Conservation (phyloP, 1,140 invertebrate species). For the Sycophila sp. region DNA sequence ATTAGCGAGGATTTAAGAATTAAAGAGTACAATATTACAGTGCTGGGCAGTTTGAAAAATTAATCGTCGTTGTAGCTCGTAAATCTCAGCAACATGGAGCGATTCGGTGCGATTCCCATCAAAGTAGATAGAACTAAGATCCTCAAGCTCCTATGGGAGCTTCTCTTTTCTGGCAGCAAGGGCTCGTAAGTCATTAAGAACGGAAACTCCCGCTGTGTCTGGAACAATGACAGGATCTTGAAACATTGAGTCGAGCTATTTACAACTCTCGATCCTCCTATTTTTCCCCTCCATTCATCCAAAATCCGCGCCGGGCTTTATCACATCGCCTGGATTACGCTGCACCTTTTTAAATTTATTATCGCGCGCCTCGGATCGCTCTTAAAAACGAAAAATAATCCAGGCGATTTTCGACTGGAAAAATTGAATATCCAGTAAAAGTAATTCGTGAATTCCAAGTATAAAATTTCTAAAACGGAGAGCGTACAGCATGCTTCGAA, state of each 20-base stretch:
- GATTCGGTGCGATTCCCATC: conserved; percentile 18
- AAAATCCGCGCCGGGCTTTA: conserved; percentile 5
- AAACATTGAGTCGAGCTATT: conserved; percentile 33
- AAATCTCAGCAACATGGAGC: conserved; percentile 11
- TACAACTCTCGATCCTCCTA: conserved; percentile 29
- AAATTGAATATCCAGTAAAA: too few species aligned
- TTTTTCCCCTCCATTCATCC: conserved; percentile 2
- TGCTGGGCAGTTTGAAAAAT: conserved; percentile 11
- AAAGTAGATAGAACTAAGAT: conserved; percentile 9
- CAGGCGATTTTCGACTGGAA: too few species aligned
- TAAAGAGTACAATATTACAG: too few species aligned
- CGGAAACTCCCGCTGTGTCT: neutral
- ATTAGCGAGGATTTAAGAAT: too few species aligned
- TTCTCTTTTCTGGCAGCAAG: neutral
- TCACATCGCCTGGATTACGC: neutral
- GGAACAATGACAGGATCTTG: conserved; percentile 28
- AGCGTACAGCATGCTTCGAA: too few species aligned
- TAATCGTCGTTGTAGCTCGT: conserved; percentile 27
- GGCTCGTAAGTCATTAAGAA: conserved; percentile 37
- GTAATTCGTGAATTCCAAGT: too few species aligned
- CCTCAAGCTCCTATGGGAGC: conserved; percentile 7
- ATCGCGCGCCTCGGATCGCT: neutral
- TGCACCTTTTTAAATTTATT: neutral
- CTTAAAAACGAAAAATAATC: too few species aligned
- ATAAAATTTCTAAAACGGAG: too few species aligned